Base-by-base conservation (phyloP, 1,140 invertebrate genomes). In the Drosophila parabipectinata region DNA sequence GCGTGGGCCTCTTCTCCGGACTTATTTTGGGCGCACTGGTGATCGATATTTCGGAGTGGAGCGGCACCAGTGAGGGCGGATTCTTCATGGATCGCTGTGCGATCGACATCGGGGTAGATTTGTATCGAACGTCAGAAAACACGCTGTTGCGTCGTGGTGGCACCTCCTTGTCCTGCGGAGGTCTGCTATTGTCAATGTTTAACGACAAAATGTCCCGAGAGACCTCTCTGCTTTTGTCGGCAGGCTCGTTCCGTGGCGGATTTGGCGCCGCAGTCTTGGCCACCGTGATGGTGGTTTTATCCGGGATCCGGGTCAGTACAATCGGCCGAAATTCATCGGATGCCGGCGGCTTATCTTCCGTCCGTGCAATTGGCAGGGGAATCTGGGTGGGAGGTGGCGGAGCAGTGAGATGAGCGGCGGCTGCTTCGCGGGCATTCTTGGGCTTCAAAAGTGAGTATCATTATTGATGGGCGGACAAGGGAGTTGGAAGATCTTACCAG, bases 81-180 rank as follows among this genome's bases (percentile, higher is more conserved):
- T 64, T 52, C 44, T 85, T 79, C 84, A 89, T 83, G 18, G 79
- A 73, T 3, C 79, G 68, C 39, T 90, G 83, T 14, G 83, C 83
- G 39, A 87, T 87, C 1, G 83, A 83, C 83, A 87, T 79, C 1
- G 83, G 83, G 6, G 83, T 52, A 24, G 79, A 89, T 8, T 79
- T 69, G 18, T 73, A 77, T 7, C 83, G 67, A 4, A 60, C 51
- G 9, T 87, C 83, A n/a, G 63, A 61, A 77, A 83, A 87, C 1
- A 83, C 67, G 7, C 83, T 87, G 41, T 55, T 83, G 1, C 83
- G 84, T 1, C 83, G 79, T 9, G 34, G 2, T 6, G 79, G 56
- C 0, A 52, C 15, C 7, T 26, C 37, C 77, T 14, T 60, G 2
- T 47, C 8, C 26, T 41, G 3, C 32, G 34, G 12, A 15, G 24